phyloP scores from a whole-genome alignment of 2,797 vertebrate species.

The Lithobates pipiens region DNA sequence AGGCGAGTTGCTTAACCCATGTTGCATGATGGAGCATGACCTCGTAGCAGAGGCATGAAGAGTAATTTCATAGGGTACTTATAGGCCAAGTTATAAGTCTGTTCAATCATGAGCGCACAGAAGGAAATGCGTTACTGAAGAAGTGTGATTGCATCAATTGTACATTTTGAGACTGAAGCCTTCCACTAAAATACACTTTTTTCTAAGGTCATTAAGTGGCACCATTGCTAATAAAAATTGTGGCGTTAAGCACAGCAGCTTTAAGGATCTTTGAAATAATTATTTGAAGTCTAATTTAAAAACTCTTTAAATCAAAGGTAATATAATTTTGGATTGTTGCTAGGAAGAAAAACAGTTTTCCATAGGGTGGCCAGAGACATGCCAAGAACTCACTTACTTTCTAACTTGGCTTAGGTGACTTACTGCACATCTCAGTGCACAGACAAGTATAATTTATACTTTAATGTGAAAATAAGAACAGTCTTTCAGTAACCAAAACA shows the following conservation, averaged over 20 bases:
- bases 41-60: constrained; percentile 8
- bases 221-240: not conserved
- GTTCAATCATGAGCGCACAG: not conserved
- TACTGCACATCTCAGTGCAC: too few species aligned
- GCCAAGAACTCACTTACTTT: too few species aligned
- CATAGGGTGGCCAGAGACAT: too few species aligned
- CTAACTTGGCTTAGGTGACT: too few species aligned
- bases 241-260: not conserved
- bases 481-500: too few species aligned
- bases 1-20: constrained; percentile 1
- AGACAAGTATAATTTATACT: too few species aligned
- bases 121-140: not conserved
- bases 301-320: not conserved
- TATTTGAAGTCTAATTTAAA: not conserved
- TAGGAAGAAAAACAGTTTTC: not conserved
- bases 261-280: not conserved
- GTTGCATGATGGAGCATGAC: not conserved
- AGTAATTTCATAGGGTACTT: constrained; percentile 19
- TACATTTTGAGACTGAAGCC: not conserved
- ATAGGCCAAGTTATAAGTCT: not conserved
- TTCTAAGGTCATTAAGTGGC: not conserved
- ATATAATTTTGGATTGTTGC: not conserved
- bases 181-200: not conserved
- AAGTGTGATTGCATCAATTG: constrained; percentile 5
- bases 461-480: too few species aligned